phyloP scores from a whole-genome alignment of 2,113 vertebrate genomes.

The Lepus timidus region DNA sequence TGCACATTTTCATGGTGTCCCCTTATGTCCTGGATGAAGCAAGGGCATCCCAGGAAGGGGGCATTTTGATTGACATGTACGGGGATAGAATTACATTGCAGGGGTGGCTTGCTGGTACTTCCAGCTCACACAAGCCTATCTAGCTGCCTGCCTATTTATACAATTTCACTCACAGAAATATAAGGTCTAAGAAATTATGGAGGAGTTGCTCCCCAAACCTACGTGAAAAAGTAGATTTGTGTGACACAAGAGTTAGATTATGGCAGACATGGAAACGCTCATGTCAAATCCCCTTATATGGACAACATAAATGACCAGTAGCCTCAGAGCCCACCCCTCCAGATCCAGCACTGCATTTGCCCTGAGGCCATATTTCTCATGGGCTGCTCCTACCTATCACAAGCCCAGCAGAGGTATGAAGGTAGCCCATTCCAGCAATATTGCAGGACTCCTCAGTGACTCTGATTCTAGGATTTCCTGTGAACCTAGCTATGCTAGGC shows the following conservation, averaged over 20 bases:
- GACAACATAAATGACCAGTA: not conserved
- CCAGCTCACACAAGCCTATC: too few relatives aligned
- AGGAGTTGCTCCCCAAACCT: not conserved
- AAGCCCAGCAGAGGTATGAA: not conserved
- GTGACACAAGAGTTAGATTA: not conserved
- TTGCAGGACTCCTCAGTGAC: not conserved
- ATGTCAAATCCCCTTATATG: not conserved
- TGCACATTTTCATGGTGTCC: too few relatives aligned
- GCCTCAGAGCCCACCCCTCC: constrained; percentile 23
- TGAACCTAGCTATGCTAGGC: not conserved
- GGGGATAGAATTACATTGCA: too few relatives aligned
- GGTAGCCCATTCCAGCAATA: not conserved
- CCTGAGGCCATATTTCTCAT: not conserved
- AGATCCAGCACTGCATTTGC: not conserved
- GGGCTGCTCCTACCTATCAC: not conserved
- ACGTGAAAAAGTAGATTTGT: not conserved
- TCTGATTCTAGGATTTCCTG: not conserved
- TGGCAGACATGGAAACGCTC: not conserved
- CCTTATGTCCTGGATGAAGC: too few relatives aligned
- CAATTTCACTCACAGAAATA: not conserved
- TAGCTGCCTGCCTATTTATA: too few relatives aligned
- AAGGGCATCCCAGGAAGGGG: too few relatives aligned
- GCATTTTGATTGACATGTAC: too few relatives aligned
- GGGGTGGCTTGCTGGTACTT: too few relatives aligned
- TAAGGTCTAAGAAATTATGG: not conserved